Base-by-base conservation (phyloP, 2,113 vertebrate genomes). In the Sylvietta virens region DNA sequence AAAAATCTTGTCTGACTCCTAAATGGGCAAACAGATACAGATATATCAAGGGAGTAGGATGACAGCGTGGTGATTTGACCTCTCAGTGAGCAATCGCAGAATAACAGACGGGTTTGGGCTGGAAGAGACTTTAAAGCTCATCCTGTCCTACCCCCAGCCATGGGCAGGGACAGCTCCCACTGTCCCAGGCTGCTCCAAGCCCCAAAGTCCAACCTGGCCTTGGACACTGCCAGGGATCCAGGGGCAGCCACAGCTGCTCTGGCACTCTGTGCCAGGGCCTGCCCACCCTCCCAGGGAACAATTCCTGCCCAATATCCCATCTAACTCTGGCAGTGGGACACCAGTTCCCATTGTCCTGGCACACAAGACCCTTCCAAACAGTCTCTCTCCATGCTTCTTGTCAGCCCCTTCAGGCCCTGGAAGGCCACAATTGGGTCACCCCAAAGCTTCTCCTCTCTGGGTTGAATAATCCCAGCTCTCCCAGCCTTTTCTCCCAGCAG, bases 371-470 rank as follows among this genome's bases (percentile, higher is more conserved):
- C 10, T 70, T 61, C 4, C 13, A 11, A 20, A 70, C 1, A 35
- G 6, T 71, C 6, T 22, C 16, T 56, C 26, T 50, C 30, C 21
- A 15, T 4, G 0, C 37, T 23, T 56, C 14, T 0, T 37, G 13
- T 5, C 3, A 3, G 4, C 4, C 7, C 24, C 27, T 57, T 11
- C 50, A 72, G 37, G 26, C 0, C 0, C 22, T 64, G 17, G 0
- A 56, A 71, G 21, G 30, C 13, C 44, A 27, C 48, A 54, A 0
- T 9, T 1, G 0, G 7, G 5, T 72, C 31, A 35, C 26, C 18
- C 44, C 31, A 57, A 0, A 57, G 16, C 44, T 72, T 56, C 50
- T 72, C 58, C 17, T 57, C 3, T 42, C 24, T 16, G 35, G 30
- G 40, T 12, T 27, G 42, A 40, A 13, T 57, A 48, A 1, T 3